Evolutionary conservation across 2,113 vertebrate species (phyloP).

Genomic region (Cervus canadensis): DNA sequence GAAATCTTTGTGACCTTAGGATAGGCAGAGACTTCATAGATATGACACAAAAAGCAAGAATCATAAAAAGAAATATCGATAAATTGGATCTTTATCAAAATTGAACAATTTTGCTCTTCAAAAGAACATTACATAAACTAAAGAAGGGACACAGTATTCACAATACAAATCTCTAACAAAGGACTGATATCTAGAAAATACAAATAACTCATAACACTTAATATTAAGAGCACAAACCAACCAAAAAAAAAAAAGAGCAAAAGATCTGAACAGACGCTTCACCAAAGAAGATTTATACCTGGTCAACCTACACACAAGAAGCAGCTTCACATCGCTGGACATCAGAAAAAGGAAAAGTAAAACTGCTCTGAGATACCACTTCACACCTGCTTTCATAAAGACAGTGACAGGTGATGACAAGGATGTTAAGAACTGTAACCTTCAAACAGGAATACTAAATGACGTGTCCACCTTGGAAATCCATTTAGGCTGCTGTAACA

Average conservation of each 20-base stretch:
- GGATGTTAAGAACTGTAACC: background rate
- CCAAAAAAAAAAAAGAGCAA: background rate
- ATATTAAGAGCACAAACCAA: background rate
- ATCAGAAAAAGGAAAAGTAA: background rate
- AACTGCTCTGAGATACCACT: background rate
- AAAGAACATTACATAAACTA: background rate
- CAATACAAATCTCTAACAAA: background rate
- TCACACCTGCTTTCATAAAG: background rate
- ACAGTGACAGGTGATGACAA: background rate
- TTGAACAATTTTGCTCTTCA: background rate
- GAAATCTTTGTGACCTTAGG: background rate
- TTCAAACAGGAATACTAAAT: background rate
- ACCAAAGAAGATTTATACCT: background rate
- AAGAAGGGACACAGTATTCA: background rate
- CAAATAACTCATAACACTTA: background rate
- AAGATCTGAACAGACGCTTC: background rate
- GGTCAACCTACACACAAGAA: background rate
- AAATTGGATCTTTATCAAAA: background rate
- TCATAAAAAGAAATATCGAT: background rate
- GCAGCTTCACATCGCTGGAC: background rate
- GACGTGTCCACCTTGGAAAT: background rate
- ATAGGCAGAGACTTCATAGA: background rate
- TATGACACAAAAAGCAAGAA: background rate
- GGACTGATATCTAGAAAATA: background rate
- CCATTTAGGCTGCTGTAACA: background rate